These are phyloP conservation scores for Sialis fuliginosa DNA, from an alignment of 2,888 invertebrate species.

Conservation along the genomic window DNA sequence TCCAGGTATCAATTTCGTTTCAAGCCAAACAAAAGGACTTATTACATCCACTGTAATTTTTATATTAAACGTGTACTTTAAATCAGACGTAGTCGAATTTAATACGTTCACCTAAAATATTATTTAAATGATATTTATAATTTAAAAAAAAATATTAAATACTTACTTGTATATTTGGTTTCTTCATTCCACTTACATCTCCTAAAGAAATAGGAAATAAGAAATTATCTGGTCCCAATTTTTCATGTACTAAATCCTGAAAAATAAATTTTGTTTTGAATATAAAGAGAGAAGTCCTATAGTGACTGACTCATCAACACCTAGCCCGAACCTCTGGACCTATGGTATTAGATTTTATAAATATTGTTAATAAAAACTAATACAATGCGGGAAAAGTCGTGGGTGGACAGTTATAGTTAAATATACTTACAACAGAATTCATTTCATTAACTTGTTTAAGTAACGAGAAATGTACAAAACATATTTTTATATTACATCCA, in stretches of 20 bases:
- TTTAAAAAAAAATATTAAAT: slow-evolving; percentile 8
- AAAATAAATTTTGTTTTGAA: too few species aligned
- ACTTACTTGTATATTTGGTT: slow-evolving; percentile 37
- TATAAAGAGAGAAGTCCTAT: too few species aligned
- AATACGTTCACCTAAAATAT: slow-evolving; percentile 14
- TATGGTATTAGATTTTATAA: too few species aligned
- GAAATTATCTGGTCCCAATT: slow-evolving; percentile 43
- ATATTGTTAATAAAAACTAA: neutral
- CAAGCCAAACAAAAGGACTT: slow-evolving; percentile 54
- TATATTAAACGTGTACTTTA: slow-evolving; percentile 16
- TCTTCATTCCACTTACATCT: slow-evolving; percentile 24
- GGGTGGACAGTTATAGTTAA: neutral
- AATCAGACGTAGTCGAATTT: slow-evolving; percentile 1
- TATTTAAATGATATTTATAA: slow-evolving; percentile 1
- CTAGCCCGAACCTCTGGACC: too few species aligned
- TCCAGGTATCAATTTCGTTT: slow-evolving; percentile 33
- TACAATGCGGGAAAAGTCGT: neutral
- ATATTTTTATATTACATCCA: neutral
- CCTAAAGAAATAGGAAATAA: slow-evolving; percentile 44
- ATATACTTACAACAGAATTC: neutral
- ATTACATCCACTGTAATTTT: slow-evolving; percentile 29
- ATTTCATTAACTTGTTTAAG: neutral
- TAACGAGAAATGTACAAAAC: neutral
- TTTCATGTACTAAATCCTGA: slow-evolving; percentile 8
- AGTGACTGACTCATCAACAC: too few species aligned